A percentile compares a stretch with the other conserved stretches of the same genome.
Evolutionary conservation across 1,140 invertebrate species (phyloP).

Genomic region (Solenopsis fugax): DNA sequence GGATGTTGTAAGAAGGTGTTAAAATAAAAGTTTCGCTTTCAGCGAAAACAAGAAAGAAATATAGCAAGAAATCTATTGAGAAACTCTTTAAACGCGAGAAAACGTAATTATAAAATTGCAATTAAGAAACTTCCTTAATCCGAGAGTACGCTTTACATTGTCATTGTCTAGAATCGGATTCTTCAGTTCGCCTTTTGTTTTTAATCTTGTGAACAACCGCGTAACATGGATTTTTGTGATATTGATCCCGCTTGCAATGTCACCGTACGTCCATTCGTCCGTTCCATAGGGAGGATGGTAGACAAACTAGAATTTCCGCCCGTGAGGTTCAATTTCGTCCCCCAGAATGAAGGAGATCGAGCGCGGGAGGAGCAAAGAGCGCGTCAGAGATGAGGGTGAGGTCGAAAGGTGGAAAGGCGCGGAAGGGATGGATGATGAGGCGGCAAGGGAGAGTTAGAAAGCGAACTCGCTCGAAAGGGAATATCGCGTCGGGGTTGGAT

Average conservation of each 20-base stretch:
- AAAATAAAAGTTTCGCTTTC: neutral
- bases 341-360: conserved; percentile 54
- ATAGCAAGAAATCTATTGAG: neutral
- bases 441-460: conserved; percentile 52
- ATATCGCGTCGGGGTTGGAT: conserved; percentile 75
- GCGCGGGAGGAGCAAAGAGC: conserved; percentile 33
- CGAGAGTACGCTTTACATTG: conserved; percentile 20
- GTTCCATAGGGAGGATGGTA: conserved; percentile 29
- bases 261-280: conserved; percentile 16
- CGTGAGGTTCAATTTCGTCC: conserved; percentile 75
- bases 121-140: conserved; percentile 36
- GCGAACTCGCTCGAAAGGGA: conserved; percentile 71
- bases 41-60: neutral
- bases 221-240: conserved; percentile 45
- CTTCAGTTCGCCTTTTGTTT: neutral
- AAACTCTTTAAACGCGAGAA: conserved; percentile 7
- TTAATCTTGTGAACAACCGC: conserved; percentile 1
- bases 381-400: conserved; percentile 11
- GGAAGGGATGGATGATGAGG: conserved; percentile 1
- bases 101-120: conserved; percentile 42
- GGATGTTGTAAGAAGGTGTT: neutral
- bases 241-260: conserved; percentile 59
- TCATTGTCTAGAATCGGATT: conserved; percentile 30
- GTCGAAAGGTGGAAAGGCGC: neutral
- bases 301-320: conserved; percentile 65